Percentiles rank a stretch among this genome's conserved stretches.
phyloP scores from a whole-genome alignment of 2,888 invertebrate genomes.

The Lamproptera curius region DNA sequence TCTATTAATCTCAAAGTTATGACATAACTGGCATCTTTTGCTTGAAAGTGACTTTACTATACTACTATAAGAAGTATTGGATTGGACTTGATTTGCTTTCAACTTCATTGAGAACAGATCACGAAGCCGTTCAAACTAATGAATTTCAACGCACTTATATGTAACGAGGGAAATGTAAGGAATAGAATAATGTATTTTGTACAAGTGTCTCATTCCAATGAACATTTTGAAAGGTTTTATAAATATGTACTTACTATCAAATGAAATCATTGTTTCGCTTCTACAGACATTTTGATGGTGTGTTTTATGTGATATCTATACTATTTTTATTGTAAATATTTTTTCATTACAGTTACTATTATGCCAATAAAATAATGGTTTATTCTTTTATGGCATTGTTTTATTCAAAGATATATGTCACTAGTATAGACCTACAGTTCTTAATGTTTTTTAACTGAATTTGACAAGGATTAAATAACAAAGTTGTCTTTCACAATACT shows the following conservation, averaged over 20 bases:
- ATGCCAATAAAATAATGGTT: constrained; percentile 70
- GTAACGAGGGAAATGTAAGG: neutral
- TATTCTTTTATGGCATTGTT: constrained; percentile 62
- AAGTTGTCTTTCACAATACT: no score
- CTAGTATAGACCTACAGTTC: no score
- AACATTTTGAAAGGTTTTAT: constrained; percentile 41
- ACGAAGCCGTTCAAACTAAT: no score
- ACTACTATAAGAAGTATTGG: neutral
- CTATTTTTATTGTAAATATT: constrained; percentile 66
- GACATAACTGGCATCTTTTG: neutral
- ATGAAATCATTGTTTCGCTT: constrained; percentile 48
- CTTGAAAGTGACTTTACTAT: neutral
- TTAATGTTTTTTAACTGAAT: no score
- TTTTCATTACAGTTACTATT: constrained; percentile 63
- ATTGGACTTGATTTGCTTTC: neutral
- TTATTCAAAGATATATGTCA: no score
- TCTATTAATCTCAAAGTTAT: neutral
- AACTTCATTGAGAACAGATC: neutral
- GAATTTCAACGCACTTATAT: neutral
- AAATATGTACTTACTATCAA: constrained; percentile 43
- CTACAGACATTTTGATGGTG: constrained; percentile 59
- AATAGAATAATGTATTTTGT: constrained; percentile 16
- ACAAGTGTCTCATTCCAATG: constrained; percentile 54
- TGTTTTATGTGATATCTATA: constrained; percentile 74
- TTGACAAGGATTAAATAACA: no score